phyloP scores from a whole-genome alignment of 1,140 invertebrate species.

The Euwallacea fornicatus region DNA sequence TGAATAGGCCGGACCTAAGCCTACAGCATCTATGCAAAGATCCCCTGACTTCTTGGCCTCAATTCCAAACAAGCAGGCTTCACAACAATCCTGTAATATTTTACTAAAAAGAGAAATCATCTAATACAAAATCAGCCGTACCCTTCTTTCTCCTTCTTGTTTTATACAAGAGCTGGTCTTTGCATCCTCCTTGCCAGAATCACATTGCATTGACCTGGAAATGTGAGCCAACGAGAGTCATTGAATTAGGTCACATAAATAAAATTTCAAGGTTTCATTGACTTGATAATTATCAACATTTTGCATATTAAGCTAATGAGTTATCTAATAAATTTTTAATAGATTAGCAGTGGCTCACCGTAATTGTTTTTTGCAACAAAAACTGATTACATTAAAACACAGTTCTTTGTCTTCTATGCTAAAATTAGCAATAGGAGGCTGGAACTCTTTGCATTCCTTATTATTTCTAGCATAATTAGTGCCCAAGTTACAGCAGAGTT shows the following conservation, averaged over 20 bases:
- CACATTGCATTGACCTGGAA: slow-evolving; percentile 40
- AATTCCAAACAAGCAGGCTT: slow-evolving; percentile 47
- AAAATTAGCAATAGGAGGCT: slow-evolving; percentile 44
- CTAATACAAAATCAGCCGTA: slow-evolving; percentile 7
- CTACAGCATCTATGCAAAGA: slow-evolving; percentile 39
- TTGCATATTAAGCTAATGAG: too few species aligned
- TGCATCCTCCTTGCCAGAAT: slow-evolving; percentile 40
- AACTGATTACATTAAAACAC: slow-evolving; percentile 45
- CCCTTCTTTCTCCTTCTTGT: slow-evolving; percentile 34
- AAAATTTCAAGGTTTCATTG: too few species aligned
- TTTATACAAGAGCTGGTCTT: slow-evolving; percentile 26
- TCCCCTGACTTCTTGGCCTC: slow-evolving; percentile 36
- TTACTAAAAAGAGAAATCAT: neutral
- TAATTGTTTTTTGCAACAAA: slow-evolving; percentile 47
- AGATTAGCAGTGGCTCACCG: slow-evolving; percentile 35
- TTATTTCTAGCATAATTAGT: slow-evolving; percentile 45
- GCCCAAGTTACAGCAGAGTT: slow-evolving; percentile 48
- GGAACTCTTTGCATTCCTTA: slow-evolving; percentile 42
- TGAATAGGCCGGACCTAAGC: slow-evolving; percentile 42
- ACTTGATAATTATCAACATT: too few species aligned
- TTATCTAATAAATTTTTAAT: too few species aligned
- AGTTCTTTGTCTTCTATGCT: slow-evolving; percentile 39
- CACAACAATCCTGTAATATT: slow-evolving; percentile 48
- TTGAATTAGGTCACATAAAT: too few species aligned
- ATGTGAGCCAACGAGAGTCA: too few species aligned